Base-by-base conservation (phyloP, 2,888 invertebrate species). In the Metalampra italica region DNA sequence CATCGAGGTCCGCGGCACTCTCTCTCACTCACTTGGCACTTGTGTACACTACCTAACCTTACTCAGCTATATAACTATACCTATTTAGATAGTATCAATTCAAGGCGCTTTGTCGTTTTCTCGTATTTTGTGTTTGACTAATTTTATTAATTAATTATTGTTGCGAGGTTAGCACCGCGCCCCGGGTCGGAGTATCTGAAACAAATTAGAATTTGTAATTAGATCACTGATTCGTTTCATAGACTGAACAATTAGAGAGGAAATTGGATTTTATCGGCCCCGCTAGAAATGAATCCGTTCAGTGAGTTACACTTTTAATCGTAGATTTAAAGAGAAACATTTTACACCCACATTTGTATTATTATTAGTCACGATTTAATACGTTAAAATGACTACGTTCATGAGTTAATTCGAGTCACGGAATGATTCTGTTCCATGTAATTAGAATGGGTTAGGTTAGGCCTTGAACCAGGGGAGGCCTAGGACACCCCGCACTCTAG, bases 21-120 rank as follows among this genome's bases (percentile, higher is more conserved):
- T 36, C 52, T 50, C 50, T 47, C 53, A 51, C 53, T 53, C 57
- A 44, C 58, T 76, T 75, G 72, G 71, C 78, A 79, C 82, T 79
- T 75, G 68, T 64, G 64, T 73, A 68, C 64, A 73, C 75, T 78
- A 66, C 56, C 62, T 62, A 67, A 64, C 55, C 58, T 67, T 62
- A 62, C 57, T 65, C 64, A 59, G 56, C 70, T 75, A 75, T 55
- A 3, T 36, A 32, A 32, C 32, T 30, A 30, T n/a, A 54, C 57
- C 64, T 75, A 79, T 78, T 80, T 80, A n/a, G 75, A 75, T 60
- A 59, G 63, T 75, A 66, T 75, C 61, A 65, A 71, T 75, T 79
- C 71, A 86, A 87, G 84, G 87, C 87, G 87, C 78, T 86, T 84
- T 57, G 78, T 82, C 74, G 77, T 73, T 81, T 75, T 59, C 65